phyloP scores from a whole-genome alignment of 2,888 invertebrate genomes.

The Trissoscelio sp. region DNA sequence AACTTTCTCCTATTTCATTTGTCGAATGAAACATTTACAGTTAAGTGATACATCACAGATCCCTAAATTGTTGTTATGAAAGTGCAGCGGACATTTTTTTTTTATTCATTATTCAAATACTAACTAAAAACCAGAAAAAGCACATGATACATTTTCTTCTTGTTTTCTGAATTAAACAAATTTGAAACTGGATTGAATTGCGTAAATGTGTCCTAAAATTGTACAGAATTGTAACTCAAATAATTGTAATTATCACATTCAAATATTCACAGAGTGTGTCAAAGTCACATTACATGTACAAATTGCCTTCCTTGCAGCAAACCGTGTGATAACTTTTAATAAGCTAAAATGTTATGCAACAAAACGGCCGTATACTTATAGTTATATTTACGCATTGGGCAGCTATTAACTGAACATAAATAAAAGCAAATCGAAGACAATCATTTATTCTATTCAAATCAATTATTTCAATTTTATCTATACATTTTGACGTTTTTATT shows the following conservation, averaged over 20 bases:
- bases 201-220: too few relatives aligned
- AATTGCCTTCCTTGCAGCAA: conserved; percentile 41
- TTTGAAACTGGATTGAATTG: neutral
- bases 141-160: too few relatives aligned
- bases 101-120: too few relatives aligned
- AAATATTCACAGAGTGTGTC: conserved; percentile 15
- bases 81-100: neutral
- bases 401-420: conserved; percentile 34
- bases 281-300: conserved; percentile 34
- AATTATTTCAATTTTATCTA: too few relatives aligned
- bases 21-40: conserved; percentile 13
- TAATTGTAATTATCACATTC: neutral
- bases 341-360: conserved; percentile 57
- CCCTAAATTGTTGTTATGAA: conserved; percentile 11
- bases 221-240: neutral
- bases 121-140: too few relatives aligned
- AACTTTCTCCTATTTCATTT: conserved; percentile 38
- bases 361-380: conserved; percentile 36
- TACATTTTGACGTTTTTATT: too few relatives aligned
- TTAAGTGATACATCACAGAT: neutral
- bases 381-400: conserved; percentile 31
- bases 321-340: conserved; percentile 54
- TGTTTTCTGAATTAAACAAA: neutral
- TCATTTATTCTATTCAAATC: too few relatives aligned
- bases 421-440: too few relatives aligned